Evolutionary conservation across 2,888 invertebrate species (phyloP), one percentile per base, ranked within the genome.

Genomic region (Heliconius charithonia): DNA sequence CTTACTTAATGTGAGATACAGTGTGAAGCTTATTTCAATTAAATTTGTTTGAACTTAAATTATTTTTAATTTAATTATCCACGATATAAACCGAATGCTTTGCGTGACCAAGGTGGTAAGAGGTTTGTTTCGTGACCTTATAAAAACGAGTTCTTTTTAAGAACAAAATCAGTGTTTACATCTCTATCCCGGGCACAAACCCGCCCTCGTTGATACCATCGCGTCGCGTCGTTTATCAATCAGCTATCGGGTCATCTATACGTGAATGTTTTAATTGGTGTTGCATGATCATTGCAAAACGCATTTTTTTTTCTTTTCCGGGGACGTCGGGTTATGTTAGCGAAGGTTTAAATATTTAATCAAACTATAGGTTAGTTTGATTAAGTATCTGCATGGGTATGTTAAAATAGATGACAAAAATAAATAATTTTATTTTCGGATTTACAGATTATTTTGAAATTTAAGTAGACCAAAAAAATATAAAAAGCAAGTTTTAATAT

Each of bases 201-300:
- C 87, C 86, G 83, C 85, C 84, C 83, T 82, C 84, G 71, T 65
- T 65, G 89, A 89, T 89, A 86, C 80, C 77, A 88, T 88, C 88
- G 80, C 80, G 83, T 88, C 88, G 80, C 80, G 83, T 87, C 84
- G 85, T 88, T 88, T 89, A 89, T 89, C 89, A 89, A 87, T 86
- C 85, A 76, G 84, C 70, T 77, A 78, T 85, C 87, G 86, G 72
- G 32, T 86, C 79, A 76, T 77, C 66, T 66, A 75, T 76, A 79
- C 82, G 83, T 82, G 83, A 84, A 59, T 84, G 81, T 83, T 86
- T 86, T 86, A 86, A 87, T 86, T 86, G 87, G 81, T 69, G 67
- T 76, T 66, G 80, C 80, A 75, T 75, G 74, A 82, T 81, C 70
- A 51, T 76, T 75, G 82, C 70, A 25, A 29, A 66, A 6, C 22